phyloP scores from a whole-genome alignment of 2,113 vertebrate genomes.

The Chamaea fasciata region DNA sequence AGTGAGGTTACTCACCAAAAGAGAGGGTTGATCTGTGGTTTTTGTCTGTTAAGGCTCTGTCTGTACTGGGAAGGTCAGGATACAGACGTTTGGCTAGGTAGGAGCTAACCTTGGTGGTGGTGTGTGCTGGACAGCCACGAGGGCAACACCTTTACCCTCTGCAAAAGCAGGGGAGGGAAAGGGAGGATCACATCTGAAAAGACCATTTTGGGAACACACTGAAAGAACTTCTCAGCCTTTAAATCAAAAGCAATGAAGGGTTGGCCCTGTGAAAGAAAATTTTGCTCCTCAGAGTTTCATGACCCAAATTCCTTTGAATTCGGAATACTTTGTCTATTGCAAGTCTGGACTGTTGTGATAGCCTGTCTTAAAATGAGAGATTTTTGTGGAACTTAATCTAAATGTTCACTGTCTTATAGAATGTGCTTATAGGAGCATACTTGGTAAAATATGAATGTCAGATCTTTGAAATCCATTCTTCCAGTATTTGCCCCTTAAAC shows the following conservation, averaged over 20 bases:
- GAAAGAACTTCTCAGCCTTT: background rate
- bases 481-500: background rate
- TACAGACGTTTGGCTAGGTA: background rate
- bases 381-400: background rate
- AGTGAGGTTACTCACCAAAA: background rate
- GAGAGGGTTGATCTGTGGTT: background rate
- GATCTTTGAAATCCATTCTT: background rate
- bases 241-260: background rate
- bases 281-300: background rate
- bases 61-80: background rate
- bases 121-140: background rate
- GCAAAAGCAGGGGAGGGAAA: conserved; percentile 4
- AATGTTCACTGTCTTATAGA: background rate
- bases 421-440: background rate
- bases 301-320: conserved; percentile 1
- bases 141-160: background rate
- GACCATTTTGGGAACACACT: background rate
- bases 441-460: background rate
- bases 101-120: background rate
- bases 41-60: background rate
- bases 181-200: background rate
- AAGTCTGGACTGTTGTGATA: background rate
- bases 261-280: background rate
- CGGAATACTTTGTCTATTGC: background rate
- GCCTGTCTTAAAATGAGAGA: background rate